phyloP scores from a whole-genome alignment of 2,888 invertebrate genomes.

The Ligdia adustata region DNA sequence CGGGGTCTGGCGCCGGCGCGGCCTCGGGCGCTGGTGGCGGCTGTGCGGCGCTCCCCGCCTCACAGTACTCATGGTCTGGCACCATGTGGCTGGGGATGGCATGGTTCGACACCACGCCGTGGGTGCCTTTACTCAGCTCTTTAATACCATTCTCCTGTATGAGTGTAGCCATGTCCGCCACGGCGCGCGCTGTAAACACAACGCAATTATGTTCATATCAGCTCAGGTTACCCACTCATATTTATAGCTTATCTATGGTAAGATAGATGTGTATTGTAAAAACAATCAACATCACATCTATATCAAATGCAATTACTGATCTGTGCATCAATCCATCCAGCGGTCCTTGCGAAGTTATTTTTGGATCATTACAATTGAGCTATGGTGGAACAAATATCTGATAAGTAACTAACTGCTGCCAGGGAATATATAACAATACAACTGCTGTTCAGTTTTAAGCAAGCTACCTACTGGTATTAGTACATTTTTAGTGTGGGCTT shows the following conservation, averaged over 20 bases:
- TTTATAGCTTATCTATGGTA: constrained; percentile 6
- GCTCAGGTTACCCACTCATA: neutral
- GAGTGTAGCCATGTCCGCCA: constrained; percentile 90
- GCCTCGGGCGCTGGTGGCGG: constrained; percentile 50
- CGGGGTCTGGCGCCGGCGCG: constrained; percentile 42
- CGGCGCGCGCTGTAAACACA: constrained; percentile 67
- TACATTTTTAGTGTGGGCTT: constrained; percentile 18
- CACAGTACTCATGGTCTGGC: constrained; percentile 80
- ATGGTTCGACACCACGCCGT: constrained; percentile 56
- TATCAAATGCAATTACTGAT: constrained; percentile 7
- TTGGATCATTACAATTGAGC: constrained; percentile 21
- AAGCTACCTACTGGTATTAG: constrained; percentile 21
- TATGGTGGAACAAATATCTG: too few relatives aligned
- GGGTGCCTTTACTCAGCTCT: constrained; percentile 86
- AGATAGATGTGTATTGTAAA: too few relatives aligned
- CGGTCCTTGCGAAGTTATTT: constrained; percentile 33
- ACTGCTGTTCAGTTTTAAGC: constrained; percentile 3
- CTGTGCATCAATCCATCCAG: too few relatives aligned
- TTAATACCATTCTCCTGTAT: constrained; percentile 93
- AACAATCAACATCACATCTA: constrained; percentile 16
- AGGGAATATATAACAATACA: too few relatives aligned
- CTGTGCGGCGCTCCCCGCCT: constrained; percentile 60
- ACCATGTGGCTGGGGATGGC: constrained; percentile 76
- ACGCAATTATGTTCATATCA: neutral
- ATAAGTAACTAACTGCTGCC: too few relatives aligned